Evolutionary conservation across 2,888 invertebrate species (phyloP).

Genomic region (Cheiracanthium punctorium): DNA sequence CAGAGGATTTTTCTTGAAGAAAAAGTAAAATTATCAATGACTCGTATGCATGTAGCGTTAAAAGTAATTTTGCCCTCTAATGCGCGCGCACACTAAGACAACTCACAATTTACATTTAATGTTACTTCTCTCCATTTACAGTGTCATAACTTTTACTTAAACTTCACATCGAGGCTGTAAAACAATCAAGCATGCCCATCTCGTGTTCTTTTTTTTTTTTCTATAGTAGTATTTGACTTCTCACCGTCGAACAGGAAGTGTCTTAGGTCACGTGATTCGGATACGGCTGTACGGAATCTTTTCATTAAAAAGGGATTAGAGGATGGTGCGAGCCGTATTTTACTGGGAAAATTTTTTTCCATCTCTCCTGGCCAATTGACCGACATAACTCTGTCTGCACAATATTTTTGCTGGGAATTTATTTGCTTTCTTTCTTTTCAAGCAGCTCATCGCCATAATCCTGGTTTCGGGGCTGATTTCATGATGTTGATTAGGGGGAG

Average conservation of each 20-base stretch:
- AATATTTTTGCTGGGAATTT: constrained; percentile 2
- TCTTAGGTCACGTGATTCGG: neutral
- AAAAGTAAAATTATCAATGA: too few relatives aligned
- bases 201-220: neutral
- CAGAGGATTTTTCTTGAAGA: too few relatives aligned
- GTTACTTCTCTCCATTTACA: neutral
- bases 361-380: constrained; percentile 47
- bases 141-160: constrained; percentile 24
- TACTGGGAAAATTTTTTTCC: constrained; percentile 22
- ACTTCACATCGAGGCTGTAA: neutral
- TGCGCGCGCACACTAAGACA: too few relatives aligned
- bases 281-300: constrained; percentile 19
- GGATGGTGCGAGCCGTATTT: neutral
- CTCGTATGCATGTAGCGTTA: too few relatives aligned
- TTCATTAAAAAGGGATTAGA: constrained; percentile 51
- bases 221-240: neutral
- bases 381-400: constrained; percentile 19
- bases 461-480: neutral
- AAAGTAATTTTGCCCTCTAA: too few relatives aligned
- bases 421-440: neutral
- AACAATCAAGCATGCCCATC: constrained; percentile 13
- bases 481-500: neutral
- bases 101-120: neutral
- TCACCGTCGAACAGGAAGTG: neutral
- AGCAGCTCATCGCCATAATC: neutral